phyloP scores from a whole-genome alignment of 1,140 invertebrate species.

The Saxidomus purpurata region DNA sequence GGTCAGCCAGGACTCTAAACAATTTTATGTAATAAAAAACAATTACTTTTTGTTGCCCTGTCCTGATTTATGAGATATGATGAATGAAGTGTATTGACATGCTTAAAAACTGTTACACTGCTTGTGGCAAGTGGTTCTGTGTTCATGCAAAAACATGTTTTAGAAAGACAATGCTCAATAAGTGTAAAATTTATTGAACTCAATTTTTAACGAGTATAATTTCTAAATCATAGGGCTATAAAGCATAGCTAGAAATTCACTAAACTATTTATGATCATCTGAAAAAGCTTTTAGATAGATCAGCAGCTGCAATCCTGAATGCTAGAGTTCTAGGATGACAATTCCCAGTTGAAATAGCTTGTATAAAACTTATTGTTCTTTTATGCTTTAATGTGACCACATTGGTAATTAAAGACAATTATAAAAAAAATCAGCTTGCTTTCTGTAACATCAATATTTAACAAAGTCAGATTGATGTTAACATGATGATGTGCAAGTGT shows the following conservation, averaged over 20 bases:
- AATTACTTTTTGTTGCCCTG: too few species aligned
- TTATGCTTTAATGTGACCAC: neutral
- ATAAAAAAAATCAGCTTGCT: neutral
- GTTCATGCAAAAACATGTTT: too few species aligned
- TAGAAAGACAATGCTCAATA: too few species aligned
- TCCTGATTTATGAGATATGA: too few species aligned
- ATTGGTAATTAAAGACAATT: neutral
- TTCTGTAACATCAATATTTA: neutral
- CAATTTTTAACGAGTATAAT: neutral
- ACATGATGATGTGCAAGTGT: neutral
- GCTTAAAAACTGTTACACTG: too few species aligned
- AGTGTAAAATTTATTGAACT: neutral
- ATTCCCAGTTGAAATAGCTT: neutral
- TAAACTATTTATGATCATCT: neutral
- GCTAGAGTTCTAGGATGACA: neutral
- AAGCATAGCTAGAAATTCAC: neutral
- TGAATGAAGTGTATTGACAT: too few species aligned
- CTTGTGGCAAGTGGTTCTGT: too few species aligned
- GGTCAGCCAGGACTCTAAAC: too few species aligned
- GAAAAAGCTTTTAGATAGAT: neutral
- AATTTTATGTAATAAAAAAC: too few species aligned
- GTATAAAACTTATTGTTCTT: neutral
- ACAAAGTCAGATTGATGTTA: neutral
- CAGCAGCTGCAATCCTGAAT: neutral
- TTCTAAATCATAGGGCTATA: neutral